Base-by-base conservation (phyloP, 1,140 invertebrate genomes). In the Danaus plexippus region DNA sequence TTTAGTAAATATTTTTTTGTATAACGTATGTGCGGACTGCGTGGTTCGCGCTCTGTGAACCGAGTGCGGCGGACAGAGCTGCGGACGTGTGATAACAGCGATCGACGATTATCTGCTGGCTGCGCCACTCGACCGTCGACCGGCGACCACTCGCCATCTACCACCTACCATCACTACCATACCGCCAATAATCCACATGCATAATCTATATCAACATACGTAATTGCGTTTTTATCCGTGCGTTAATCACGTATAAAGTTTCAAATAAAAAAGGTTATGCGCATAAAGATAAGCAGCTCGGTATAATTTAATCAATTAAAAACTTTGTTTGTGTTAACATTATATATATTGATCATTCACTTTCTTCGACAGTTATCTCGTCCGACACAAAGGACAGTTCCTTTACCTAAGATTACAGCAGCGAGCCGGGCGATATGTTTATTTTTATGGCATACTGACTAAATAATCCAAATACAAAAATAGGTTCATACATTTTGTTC, bases 71-170 rank as follows among this genome's bases (percentile, higher is more conserved):
- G 78, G 75, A 77, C 75, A 77, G 59, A 67, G 69, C 64, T 54
- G 67, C 78, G 78, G 77, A 78, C 80, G 73, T 73, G 64, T 64
- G 82, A 83, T 83, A 83, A 76, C 71, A 67, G 54, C 72, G 75
- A 83, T 81, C 76, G 67, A 13, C 67, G 77, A 82, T 85, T 77
- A 85, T 79, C 78, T 66, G 54, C 71, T 61, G 75, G 69, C 73
- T 64, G 60, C 66, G 64, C 61, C 56, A 61, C 61, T 72, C 66
- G 43, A 55, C 53, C 22, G 44, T 46, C 41, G 40, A 47, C 46
- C 9, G 32, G 41, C 9, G 64, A 40, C 50, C 45, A 43, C 54
- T 40, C 47, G 48, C 58, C 43, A 49, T 67, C 56, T 49, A 57
- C 22, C 56, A 57, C 47, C 52, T 46, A 51, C 22, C 22, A n/a